phyloP scores from a whole-genome alignment of 2,797 vertebrate genomes.

The Cottoperca gobio region DNA sequence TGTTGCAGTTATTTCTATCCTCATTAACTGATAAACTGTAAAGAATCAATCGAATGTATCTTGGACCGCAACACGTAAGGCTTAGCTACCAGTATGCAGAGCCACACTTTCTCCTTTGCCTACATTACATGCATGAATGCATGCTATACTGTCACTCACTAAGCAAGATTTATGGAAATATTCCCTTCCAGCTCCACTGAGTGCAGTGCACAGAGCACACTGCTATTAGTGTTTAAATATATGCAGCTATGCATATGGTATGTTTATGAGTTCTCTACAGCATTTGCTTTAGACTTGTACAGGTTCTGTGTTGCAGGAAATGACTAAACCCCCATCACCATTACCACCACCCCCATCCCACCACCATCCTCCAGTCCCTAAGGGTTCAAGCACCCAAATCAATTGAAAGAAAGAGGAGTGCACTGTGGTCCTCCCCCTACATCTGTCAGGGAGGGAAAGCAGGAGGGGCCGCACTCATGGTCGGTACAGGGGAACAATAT shows the following conservation, averaged over 20 bases:
- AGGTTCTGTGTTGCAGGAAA: conserved; percentile 76
- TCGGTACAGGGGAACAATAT: conserved; percentile 83
- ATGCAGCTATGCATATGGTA: conserved; percentile 68
- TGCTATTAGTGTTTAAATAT: conserved; percentile 47
- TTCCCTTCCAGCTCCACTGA: conserved; percentile 40
- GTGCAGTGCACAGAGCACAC: conserved; percentile 17
- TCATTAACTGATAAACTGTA: conserved; percentile 15
- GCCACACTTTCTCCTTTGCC: conserved; percentile 60
- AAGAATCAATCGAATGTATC: conserved; percentile 25
- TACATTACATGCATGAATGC: conserved; percentile 75
- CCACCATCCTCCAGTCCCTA: conserved; percentile 74
- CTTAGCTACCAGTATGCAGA: conserved; percentile 48
- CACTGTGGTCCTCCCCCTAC: conserved; percentile 84
- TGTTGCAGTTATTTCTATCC: conserved; percentile 3
- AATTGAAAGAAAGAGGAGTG: conserved; percentile 87
- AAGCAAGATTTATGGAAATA: conserved; percentile 77
- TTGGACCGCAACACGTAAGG: conserved; percentile 14
- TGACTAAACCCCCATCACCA: conserved; percentile 67
- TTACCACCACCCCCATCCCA: conserved; percentile 61
- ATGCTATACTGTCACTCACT: conserved; percentile 68
- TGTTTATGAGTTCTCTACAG: conserved; percentile 59
- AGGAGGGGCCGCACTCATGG: conserved; percentile 80
- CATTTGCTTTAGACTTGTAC: conserved; percentile 49
- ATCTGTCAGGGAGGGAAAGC: conserved; percentile 86
- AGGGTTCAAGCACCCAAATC: conserved; percentile 87